phyloP scores from a whole-genome alignment of 64 coral and sea anemone genomes.

The Hydrozoanthus tunicans region DNA sequence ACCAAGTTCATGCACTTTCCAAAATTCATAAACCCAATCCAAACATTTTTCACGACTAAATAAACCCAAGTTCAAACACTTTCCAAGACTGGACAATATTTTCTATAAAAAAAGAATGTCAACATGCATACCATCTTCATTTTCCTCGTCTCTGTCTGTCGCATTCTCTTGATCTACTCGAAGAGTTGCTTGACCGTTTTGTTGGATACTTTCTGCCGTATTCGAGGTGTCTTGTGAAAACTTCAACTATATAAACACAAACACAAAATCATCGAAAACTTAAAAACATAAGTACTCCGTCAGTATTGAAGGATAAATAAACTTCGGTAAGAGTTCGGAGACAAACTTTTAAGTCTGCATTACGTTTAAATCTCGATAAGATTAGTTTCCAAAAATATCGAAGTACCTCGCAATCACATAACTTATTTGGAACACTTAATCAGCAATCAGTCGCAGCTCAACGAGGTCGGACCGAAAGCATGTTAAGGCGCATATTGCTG shows the following conservation, averaged over 20 bases:
- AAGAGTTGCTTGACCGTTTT: slow-evolving; percentile 28
- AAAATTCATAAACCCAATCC: background rate
- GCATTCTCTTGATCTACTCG: slow-evolving; percentile 32
- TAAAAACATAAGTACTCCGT: background rate
- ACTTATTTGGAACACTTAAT: too few species aligned
- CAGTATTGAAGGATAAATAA: background rate
- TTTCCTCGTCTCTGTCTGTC: slow-evolving; percentile 47
- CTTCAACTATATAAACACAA: slow-evolving; percentile 33
- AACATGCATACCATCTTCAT: slow-evolving; percentile 29
- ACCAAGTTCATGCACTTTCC: too few species aligned
- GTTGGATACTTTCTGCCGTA: background rate
- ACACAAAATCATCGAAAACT: background rate
- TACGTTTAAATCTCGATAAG: background rate
- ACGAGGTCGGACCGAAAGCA: too few species aligned
- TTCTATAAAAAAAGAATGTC: background rate
- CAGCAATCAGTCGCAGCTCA: too few species aligned
- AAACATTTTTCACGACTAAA: background rate
- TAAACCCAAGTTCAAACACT: too few species aligned
- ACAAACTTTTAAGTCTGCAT: background rate
- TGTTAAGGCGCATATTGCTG: too few species aligned
- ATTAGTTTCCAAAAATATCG: background rate
- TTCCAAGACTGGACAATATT: background rate
- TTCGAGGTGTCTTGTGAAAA: slow-evolving; percentile 30
- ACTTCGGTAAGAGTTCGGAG: too few species aligned
- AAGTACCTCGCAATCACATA: too few species aligned